phyloP scores from a whole-genome alignment of 2,113 vertebrate genomes.

The Chamaetylas fuelleborni region DNA sequence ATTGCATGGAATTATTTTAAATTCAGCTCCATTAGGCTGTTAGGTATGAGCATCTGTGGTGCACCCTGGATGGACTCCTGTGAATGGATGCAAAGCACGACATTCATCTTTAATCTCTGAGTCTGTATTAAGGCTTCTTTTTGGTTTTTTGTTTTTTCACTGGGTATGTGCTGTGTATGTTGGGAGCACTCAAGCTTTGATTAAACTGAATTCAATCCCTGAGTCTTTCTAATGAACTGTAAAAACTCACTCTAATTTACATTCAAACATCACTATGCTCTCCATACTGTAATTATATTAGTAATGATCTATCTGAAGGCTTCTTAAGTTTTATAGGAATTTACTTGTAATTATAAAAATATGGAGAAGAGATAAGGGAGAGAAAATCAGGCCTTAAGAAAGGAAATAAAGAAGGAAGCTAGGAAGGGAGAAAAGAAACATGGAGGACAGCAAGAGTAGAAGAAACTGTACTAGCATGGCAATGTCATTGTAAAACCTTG shows the following conservation, averaged over 20 bases:
- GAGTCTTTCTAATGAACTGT: constrained; percentile 55
- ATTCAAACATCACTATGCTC: constrained; percentile 28
- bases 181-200: constrained; percentile 50
- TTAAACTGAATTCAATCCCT: constrained; percentile 51
- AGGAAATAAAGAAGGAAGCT: not conserved
- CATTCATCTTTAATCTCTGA: not conserved
- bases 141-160: not conserved
- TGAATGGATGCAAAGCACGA: not conserved
- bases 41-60: not conserved
- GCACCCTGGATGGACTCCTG: not conserved
- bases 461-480: not conserved
- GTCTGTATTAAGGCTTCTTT: not conserved
- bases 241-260: constrained; percentile 53
- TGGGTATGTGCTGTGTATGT: constrained; percentile 22
- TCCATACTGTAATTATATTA: constrained; percentile 50
- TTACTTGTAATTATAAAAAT: constrained; percentile 26
- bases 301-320: constrained; percentile 41
- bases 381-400: not conserved
- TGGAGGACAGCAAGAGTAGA: not conserved
- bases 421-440: not conserved
- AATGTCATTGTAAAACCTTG: not conserved
- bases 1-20: not conserved
- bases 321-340: constrained; percentile 30
- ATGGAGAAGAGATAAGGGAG: not conserved
- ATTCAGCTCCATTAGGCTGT: not conserved